These are phyloP conservation scores for Xestia sexstrigata DNA, from an alignment of 2,888 invertebrate genomes.

Conservation along the genomic window DNA sequence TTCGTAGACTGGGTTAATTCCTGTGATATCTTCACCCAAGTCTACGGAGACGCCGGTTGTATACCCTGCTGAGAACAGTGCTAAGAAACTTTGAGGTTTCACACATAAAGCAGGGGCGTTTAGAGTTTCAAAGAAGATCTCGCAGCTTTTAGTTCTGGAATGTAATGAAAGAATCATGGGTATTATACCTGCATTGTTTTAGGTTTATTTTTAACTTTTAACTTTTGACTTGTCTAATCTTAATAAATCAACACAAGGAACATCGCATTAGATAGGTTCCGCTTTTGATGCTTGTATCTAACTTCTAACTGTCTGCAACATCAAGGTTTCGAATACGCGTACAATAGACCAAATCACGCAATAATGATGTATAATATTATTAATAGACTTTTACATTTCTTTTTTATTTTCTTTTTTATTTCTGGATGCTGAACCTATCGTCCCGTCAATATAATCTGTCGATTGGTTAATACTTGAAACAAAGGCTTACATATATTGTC, in stretches of 20 bases:
- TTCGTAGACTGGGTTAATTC: conserved; percentile 81
- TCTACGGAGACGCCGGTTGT: conserved; percentile 84
- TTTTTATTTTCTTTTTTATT: not conserved
- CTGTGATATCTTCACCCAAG: conserved; percentile 78
- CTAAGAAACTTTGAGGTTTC: conserved; percentile 78
- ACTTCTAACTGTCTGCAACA: not conserved
- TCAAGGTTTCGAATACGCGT: not conserved
- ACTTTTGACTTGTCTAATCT: not conserved
- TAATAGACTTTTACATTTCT: too few species aligned
- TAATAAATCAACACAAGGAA: not conserved
- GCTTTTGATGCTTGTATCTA: not conserved
- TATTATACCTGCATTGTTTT: not conserved
- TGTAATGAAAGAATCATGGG: not conserved
- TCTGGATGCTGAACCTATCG: not conserved
- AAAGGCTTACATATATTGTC: not conserved
- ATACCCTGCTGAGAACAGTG: conserved; percentile 81
- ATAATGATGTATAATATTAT: not conserved
- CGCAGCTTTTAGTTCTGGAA: conserved; percentile 81
- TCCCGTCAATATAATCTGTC: not conserved
- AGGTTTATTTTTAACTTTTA: not conserved
- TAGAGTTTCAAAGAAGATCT: conserved; percentile 83
- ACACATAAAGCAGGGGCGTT: conserved; percentile 82
- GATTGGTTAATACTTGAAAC: not conserved
- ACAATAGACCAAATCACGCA: not conserved
- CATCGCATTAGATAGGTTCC: not conserved